Evolutionary conservation across 2,888 invertebrate species (phyloP).

Genomic region (Leptothorax acervorum): DNA sequence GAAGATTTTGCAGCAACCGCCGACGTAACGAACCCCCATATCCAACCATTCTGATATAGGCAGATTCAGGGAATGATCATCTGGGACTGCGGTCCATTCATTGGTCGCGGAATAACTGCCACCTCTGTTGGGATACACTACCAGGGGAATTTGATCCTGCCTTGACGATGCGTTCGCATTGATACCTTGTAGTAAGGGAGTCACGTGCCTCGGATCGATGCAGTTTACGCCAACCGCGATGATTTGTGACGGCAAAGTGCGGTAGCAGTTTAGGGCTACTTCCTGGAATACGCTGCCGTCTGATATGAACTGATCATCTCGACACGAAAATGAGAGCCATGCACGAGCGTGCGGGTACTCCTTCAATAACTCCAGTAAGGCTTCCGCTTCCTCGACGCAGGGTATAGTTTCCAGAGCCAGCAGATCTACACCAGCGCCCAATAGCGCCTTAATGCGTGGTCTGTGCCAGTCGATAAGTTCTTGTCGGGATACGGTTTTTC

Average conservation of each 20-base stretch:
- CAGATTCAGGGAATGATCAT: constrained; percentile 90
- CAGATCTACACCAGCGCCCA: constrained; percentile 93
- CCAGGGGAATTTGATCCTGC: constrained; percentile 89
- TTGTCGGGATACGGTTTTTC: constrained; percentile 88
- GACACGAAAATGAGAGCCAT: constrained; percentile 95
- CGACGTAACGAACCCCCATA: constrained; percentile 93
- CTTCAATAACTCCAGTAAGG: constrained; percentile 92
- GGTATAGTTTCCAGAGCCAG: constrained; percentile 97
- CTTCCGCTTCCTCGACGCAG: constrained; percentile 93
- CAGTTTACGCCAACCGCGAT: constrained; percentile 97
- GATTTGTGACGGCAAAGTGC: constrained; percentile 89
- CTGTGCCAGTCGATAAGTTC: constrained; percentile 94
- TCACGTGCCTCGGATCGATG: constrained; percentile 89
- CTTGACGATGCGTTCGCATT: constrained; percentile 85
- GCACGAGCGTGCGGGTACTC: constrained; percentile 93
- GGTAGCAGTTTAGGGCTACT: constrained; percentile 90
- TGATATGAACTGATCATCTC: constrained; percentile 89
- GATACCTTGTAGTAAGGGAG: constrained; percentile 87
- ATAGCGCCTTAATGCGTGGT: constrained; percentile 92
- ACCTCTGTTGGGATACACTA: constrained; percentile 97
- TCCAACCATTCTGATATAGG: constrained; percentile 93
- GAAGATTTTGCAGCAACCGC: constrained; percentile 96
- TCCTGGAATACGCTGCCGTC: constrained; percentile 94
- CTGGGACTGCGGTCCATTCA: constrained; percentile 87
- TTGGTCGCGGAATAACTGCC: constrained; percentile 90